phyloP scores from a whole-genome alignment of 2,888 invertebrate species.

The Gymnoscelis rufifasciata region DNA sequence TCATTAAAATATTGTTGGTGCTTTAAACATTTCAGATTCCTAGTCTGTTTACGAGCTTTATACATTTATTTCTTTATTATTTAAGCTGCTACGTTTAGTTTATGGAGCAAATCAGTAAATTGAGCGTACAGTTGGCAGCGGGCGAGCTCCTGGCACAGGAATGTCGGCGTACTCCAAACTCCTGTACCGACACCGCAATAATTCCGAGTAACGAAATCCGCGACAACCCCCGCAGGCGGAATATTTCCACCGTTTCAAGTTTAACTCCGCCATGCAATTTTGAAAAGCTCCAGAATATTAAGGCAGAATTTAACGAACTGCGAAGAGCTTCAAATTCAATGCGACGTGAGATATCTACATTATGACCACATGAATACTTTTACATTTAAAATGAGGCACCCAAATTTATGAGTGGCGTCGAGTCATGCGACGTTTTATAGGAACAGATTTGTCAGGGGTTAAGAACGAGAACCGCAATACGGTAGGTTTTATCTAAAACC shows the following conservation, averaged over 20 bases:
- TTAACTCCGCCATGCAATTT: conserved; percentile 32
- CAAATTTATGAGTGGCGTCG: conserved; percentile 20
- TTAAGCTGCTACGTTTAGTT: conserved; percentile 13
- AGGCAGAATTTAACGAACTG: conserved; percentile 34
- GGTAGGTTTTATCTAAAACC: conserved; percentile 57
- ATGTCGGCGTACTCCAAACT: conserved; percentile 20
- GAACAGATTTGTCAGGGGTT: conserved; percentile 10
- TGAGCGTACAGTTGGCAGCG: conserved; percentile 31
- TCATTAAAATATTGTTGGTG: background rate
- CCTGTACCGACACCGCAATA: conserved; percentile 35
- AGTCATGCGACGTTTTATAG: conserved; percentile 3
- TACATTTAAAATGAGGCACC: conserved; percentile 33
- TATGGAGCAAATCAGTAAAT: conserved; percentile 31
- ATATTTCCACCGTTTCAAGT: conserved; percentile 38
- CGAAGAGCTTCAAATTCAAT: conserved; percentile 36
- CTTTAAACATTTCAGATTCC: conserved; percentile 7
- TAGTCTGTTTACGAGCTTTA: conserved; percentile 1
- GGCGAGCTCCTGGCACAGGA: conserved; percentile 9
- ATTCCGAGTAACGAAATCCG: conserved; percentile 36
- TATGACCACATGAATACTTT: conserved; percentile 38
- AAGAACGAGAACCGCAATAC: conserved; percentile 45
- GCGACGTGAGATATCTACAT: conserved; percentile 38
- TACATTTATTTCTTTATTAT: conserved; percentile 8
- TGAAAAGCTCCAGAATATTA: conserved; percentile 28
- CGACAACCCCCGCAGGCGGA: conserved; percentile 23